Base-by-base conservation (phyloP, 1,140 invertebrate genomes). In the Ceratina calcarata region DNA sequence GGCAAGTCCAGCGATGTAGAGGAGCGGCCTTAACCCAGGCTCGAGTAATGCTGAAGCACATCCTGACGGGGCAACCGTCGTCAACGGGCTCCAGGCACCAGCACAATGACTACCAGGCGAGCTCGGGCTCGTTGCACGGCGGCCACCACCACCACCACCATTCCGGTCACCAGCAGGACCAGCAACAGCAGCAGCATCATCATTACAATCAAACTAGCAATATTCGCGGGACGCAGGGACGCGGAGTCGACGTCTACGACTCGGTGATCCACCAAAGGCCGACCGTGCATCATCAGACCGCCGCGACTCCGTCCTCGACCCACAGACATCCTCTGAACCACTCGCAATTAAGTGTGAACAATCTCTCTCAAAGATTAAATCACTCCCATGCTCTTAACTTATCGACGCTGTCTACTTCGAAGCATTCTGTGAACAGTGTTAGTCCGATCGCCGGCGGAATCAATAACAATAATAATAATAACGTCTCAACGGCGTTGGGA, bases 351-450 rank as follows among this genome's bases (percentile, higher is more conserved):
- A 93, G 92, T 82, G 91, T 93, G 15, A 92, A 93, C 80, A 93
- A 93, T 70, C 80, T 93, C 6, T 92, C 91, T 2, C 91, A 93
- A 60, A 80, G 91, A 71, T 62, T 92, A 37, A 92, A 91, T 62
- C 90, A 93, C 60, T 91, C 90, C 71, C 94, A 95, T 73, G 94
- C 95, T 6, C 93, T 96, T 57, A 96, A 96, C 91, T 94, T 96
- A 22, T 96, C 95, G 45, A 95, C 95, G 3, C 91, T 96, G 32
- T 94, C 93, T 71, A 93, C 93, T 13, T 96, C 96, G 1, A 96
- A 96, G 88, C 96, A 96, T 85, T 96, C 96, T 18, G 94, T 96
- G n/a, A 95, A 95, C 55, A 95, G 95, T 45, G 94, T 94, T 6
- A 91, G 92, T 86, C 84, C 89, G 78, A 80, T 88, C 10, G 72